Percentiles rank a stretch among this genome's conserved stretches.
Evolutionary conservation across 2,113 vertebrate genomes (phyloP).

Genomic region (Aplodontia rufa): DNA sequence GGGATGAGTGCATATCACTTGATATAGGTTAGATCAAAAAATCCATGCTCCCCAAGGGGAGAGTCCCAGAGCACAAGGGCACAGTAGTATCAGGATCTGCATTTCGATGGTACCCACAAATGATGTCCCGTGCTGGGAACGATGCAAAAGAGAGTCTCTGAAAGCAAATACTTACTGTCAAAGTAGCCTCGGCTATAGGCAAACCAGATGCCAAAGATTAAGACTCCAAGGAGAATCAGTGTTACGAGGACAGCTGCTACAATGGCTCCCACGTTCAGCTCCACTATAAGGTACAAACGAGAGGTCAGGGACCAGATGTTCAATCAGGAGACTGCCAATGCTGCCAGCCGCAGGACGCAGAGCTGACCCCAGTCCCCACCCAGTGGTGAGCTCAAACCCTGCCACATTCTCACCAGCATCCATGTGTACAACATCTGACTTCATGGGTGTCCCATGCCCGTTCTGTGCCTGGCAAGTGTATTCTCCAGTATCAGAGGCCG

Average conservation of each 20-base stretch:
- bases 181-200: conserved; percentile 91
- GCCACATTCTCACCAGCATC: conserved; percentile 86
- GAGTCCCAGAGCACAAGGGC: neutral
- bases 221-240: conserved; percentile 83
- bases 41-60: neutral
- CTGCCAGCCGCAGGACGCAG: neutral
- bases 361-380: neutral
- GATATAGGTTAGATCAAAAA: neutral
- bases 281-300: conserved; percentile 79
- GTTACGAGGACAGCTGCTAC: conserved; percentile 88
- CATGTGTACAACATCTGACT: conserved; percentile 83
- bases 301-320: rapidly evolving
- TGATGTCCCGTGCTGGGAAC: neutral
- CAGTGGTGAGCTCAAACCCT: neutral
- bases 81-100: neutral
- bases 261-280: conserved; percentile 91
- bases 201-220: conserved; percentile 89
- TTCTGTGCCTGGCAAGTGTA: conserved; percentile 92
- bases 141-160: neutral
- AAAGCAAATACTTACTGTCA: conserved; percentile 85
- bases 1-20: rapidly evolving
- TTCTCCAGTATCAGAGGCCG: conserved; percentile 88
- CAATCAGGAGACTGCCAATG: rapidly evolving
- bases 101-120: neutral
- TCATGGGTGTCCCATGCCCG: conserved; percentile 83